These are phyloP conservation scores for Hydropsyche betteni DNA, from an alignment of 2,888 invertebrate genomes.

Conservation along the genomic window DNA sequence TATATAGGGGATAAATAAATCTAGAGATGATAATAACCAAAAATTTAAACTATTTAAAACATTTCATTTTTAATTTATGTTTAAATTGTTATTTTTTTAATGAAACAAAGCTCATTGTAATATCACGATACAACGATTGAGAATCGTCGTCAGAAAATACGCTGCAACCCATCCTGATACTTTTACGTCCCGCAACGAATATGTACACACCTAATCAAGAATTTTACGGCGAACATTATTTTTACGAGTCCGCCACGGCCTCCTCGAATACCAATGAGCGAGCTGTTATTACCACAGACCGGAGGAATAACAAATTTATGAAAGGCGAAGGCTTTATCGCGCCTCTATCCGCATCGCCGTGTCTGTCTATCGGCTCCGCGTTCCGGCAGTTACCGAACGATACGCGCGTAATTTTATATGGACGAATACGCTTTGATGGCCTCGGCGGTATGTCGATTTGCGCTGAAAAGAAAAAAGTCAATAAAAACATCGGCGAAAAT, in stretches of 20 bases:
- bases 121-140: too few relatives aligned
- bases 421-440: constrained; percentile 1
- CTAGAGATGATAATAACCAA: too few relatives aligned
- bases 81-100: too few relatives aligned
- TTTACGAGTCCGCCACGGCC: constrained; percentile 46
- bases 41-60: too few relatives aligned
- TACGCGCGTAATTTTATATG: constrained; percentile 24
- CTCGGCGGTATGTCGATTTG: background rate
- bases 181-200: constrained; percentile 29
- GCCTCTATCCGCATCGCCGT: constrained; percentile 12
- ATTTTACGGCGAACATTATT: constrained; percentile 48
- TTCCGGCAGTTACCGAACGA: background rate
- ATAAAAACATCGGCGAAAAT: constrained; percentile 27
- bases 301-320: constrained; percentile 44
- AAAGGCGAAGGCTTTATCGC: constrained; percentile 33
- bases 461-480: background rate
- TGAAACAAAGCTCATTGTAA: too few relatives aligned
- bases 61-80: too few relatives aligned
- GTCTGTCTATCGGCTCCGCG: constrained; percentile 18
- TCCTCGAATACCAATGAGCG: constrained; percentile 48
- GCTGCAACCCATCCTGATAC: constrained; percentile 11
- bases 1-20: too few relatives aligned
- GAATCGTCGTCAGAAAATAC: background rate
- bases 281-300: constrained; percentile 3
- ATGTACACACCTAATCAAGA: constrained; percentile 48